Conservation (phyloP, 2,113 vertebrate species). For the Anas platyrhynchos region DNA sequence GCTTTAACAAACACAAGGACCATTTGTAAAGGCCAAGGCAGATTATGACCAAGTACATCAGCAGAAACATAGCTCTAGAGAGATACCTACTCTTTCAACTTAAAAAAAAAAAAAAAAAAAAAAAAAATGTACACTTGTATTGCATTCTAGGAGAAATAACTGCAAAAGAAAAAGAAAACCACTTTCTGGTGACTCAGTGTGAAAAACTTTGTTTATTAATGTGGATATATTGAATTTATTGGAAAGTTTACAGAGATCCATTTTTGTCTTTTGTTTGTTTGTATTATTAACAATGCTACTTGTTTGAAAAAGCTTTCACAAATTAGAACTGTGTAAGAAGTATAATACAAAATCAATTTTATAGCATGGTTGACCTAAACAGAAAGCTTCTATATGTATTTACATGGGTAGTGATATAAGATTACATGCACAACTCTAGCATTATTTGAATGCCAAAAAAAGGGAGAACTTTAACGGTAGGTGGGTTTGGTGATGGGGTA, state of each 20-base stretch:
- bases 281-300: not conserved
- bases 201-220: not conserved
- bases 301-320: not conserved
- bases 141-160: not conserved
- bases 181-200: not conserved
- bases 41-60: not conserved
- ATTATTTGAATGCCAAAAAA: not conserved
- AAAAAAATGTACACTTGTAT: not conserved
- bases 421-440: not conserved
- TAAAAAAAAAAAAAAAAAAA: not conserved
- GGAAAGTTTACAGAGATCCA: not conserved
- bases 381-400: fast-evolving
- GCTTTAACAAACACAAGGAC: not conserved
- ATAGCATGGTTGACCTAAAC: not conserved
- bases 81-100: not conserved
- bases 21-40: not conserved
- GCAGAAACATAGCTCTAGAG: not conserved
- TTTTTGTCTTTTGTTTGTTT: not conserved
- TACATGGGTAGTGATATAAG: not conserved
- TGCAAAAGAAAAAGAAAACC: too few relatives aligned
- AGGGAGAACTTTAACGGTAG: not conserved
- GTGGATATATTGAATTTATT: not conserved
- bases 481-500: not conserved
- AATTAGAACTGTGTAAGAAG: not conserved
- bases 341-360: not conserved